Conservation (phyloP, 2,797 vertebrate species). For the Etheostoma nigrum region DNA sequence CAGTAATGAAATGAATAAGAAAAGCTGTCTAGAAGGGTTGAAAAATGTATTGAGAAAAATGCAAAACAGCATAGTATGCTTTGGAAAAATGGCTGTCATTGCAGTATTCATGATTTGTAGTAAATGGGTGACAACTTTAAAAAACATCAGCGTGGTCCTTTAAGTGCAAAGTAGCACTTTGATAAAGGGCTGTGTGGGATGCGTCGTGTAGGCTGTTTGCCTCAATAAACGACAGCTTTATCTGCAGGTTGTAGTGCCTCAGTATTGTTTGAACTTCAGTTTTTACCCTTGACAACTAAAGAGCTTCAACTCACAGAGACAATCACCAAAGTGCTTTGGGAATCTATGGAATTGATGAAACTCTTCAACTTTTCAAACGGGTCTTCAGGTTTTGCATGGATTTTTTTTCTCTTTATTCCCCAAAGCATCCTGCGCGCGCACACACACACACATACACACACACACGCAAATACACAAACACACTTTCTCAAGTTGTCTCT, state of each 20-base stretch:
- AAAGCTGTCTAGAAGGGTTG: background rate
- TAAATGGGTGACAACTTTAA: conserved; percentile 33
- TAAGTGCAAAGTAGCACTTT: conserved; percentile 47
- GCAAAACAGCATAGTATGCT: background rate
- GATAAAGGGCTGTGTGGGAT: conserved; percentile 54
- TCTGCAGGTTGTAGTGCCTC: conserved; percentile 46
- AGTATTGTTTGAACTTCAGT: conserved; percentile 49
- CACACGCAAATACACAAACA: conserved; percentile 6
- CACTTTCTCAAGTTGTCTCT: conserved; percentile 37
- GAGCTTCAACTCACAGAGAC: conserved; percentile 34
- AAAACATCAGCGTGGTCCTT: conserved; percentile 42
- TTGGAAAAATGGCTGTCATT: conserved; percentile 17
- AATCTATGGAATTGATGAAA: conserved; percentile 44
- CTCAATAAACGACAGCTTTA: conserved; percentile 41
- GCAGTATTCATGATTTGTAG: conserved; percentile 19
- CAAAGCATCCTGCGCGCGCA: background rate
- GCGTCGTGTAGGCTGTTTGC: conserved; percentile 35
- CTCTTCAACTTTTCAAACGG: conserved; percentile 21
- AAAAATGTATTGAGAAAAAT: conserved; percentile 17
- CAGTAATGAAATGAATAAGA: background rate
- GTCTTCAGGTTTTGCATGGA: background rate
- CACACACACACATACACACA: background rate
- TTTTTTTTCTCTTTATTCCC: conserved; percentile 5
- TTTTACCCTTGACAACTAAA: conserved; percentile 49
- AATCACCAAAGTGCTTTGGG: conserved; percentile 31